Evolutionary conservation across 2,797 vertebrate genomes (phyloP).

Genomic region (Semaprochilodus insignis): DNA sequence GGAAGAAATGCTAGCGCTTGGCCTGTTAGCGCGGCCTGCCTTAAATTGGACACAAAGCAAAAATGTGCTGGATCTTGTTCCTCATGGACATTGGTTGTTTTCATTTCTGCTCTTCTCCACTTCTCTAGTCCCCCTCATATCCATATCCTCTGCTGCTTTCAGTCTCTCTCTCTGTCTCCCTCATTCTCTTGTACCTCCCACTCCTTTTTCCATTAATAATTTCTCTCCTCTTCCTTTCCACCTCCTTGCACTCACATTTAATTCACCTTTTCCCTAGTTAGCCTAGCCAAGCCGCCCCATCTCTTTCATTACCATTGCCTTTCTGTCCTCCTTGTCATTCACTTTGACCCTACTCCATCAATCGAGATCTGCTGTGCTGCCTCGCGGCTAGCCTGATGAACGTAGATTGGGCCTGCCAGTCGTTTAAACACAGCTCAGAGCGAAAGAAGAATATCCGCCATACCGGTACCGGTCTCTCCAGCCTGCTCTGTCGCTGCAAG

Average conservation of each 20-base stretch:
- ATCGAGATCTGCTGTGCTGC: neutral
- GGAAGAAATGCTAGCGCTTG: no score
- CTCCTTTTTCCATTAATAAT: constrained; percentile 28
- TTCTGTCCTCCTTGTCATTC: neutral
- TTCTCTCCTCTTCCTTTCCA: constrained; percentile 14
- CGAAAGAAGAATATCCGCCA: neutral
- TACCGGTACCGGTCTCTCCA: neutral
- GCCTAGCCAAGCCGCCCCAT: neutral
- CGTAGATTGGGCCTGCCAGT: neutral
- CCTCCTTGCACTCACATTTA: constrained; percentile 33
- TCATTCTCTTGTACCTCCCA: constrained; percentile 10
- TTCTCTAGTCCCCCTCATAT: neutral
- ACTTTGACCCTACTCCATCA: neutral
- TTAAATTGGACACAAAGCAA: no score
- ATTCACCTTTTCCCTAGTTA: constrained; percentile 12
- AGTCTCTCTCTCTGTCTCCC: neutral
- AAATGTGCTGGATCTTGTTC: no score
- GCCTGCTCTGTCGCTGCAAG: neutral
- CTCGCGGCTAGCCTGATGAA: neutral
- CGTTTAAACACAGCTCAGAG: constrained; percentile 2
- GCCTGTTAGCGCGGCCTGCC: no score
- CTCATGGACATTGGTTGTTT: neutral
- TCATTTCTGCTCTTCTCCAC: neutral
- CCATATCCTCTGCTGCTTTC: neutral
- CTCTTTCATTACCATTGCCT: constrained; percentile 6